These are phyloP conservation scores for Neodiprion lecontei DNA, from an alignment of 1,140 invertebrate genomes.

Conservation along the genomic window DNA sequence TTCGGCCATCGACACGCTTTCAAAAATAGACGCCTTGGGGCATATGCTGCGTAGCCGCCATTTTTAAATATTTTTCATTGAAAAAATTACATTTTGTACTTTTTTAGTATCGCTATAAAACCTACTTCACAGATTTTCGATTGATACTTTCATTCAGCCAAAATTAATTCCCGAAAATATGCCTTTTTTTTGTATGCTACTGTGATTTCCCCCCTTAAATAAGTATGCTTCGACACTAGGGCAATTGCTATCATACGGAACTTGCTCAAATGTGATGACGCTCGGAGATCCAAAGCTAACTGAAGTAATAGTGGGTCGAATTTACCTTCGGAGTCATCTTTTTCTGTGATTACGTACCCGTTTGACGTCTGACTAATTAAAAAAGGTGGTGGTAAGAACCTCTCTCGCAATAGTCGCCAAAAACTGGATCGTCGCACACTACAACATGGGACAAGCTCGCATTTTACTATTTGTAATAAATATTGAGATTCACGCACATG, in stretches of 20 bases:
- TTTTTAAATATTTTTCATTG: too few species aligned
- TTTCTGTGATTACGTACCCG: neutral
- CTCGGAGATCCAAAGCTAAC: neutral
- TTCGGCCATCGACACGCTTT: too few species aligned
- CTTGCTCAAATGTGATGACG: neutral
- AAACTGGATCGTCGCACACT: neutral
- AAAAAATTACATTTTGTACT: too few species aligned
- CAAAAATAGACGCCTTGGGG: too few species aligned
- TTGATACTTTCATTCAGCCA: too few species aligned
- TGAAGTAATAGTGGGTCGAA: neutral
- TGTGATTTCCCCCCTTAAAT: too few species aligned
- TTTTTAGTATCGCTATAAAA: too few species aligned
- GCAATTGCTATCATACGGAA: neutral
- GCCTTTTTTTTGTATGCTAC: too few species aligned
- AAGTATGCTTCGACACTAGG: neutral
- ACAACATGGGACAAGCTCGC: slow-evolving; percentile 17
- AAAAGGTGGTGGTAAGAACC: neutral
- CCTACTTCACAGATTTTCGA: too few species aligned
- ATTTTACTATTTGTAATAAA: slow-evolving; percentile 23
- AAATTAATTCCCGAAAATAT: too few species aligned
- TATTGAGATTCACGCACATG: slow-evolving; percentile 28
- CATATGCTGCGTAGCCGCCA: too few species aligned
- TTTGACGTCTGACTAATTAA: neutral
- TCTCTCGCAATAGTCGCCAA: neutral
- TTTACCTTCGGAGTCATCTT: too few species aligned